phyloP scores from a whole-genome alignment of 2,797 vertebrate genomes.

The Dryobates pubescens region DNA sequence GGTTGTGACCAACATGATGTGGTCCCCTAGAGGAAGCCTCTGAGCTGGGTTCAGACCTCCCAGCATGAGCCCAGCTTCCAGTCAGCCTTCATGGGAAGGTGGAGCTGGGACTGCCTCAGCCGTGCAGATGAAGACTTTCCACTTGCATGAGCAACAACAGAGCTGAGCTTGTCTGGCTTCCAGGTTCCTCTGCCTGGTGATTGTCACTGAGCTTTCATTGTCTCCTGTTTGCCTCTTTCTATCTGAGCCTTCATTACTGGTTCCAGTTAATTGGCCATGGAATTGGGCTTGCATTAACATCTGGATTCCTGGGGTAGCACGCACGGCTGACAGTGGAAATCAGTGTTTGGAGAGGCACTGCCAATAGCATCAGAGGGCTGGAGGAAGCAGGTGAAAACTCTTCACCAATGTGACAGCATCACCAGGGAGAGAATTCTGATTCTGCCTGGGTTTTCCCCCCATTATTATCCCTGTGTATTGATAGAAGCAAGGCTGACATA shows the following conservation, averaged over 20 bases:
- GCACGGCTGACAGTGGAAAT: neutral
- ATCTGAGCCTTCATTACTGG: slow-evolving; percentile 25
- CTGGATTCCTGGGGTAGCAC: slow-evolving; percentile 1
- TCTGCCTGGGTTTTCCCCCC: neutral
- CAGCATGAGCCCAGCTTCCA: slow-evolving; percentile 3
- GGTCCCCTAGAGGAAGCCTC: neutral
- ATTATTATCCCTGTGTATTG: neutral
- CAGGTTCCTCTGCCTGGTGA: neutral
- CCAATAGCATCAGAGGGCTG: neutral
- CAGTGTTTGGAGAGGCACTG: slow-evolving; percentile 1
- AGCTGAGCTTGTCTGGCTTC: slow-evolving; percentile 5
- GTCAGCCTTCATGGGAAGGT: neutral
- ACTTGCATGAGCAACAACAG: slow-evolving; percentile 23
- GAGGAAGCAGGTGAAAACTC: slow-evolving; percentile 5
- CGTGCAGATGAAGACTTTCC: slow-evolving; percentile 31
- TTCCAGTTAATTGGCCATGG: slow-evolving; percentile 31
- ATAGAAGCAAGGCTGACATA: neutral
- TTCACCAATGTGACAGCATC: neutral
- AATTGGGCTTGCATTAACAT: slow-evolving; percentile 2
- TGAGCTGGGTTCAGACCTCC: neutral
- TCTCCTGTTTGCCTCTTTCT: slow-evolving; percentile 25
- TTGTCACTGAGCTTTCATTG: neutral
- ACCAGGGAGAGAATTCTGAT: slow-evolving; percentile 3
- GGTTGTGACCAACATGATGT: neutral
- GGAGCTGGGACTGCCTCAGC: neutral